Base-by-base conservation (phyloP, 1,140 invertebrate genomes). In the Halesus radiatus region DNA sequence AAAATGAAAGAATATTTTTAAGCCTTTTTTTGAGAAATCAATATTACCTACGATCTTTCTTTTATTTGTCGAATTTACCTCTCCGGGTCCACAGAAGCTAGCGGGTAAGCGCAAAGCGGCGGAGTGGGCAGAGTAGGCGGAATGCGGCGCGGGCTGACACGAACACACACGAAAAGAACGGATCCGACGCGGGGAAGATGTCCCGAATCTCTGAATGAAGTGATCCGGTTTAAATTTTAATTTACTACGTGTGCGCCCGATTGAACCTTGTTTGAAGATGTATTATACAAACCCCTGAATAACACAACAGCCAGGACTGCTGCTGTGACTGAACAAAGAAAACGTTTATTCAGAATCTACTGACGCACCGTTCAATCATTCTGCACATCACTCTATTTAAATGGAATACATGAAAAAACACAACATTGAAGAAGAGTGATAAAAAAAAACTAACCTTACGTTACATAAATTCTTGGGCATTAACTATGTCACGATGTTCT, bases 141-240 rank as follows among this genome's bases (percentile, higher is more conserved):
- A 16, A 18, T 45, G 37, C 37, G 37, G 37, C 8, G 37, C 8
- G 26, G 62, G 29, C 62, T 66, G 62, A 66, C 62, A 66, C 62
- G 29, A 16, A 16, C 62, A 66, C 37, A 53, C 37, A 53, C 50
- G 16, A 18, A 8, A 16, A 45, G 53, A 23, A 26, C 7, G 52
- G 50, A 53, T 22, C 15, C n/a, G 20, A 16, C 23, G 13, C 68
- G 62, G 60, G 26, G 62, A 72, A 72, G 68, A 72, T 22, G 37
- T 53, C 15, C 16, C 26, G 72, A 58, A 74, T 74, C 26, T 22
- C 15, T 16, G 72, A 58, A 74, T 74, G 52, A 58, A 74, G 54
- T 56, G 72, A 74, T 74, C 72, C 72, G 23, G 54, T 74, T 74
- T 74, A 74, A 74, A 74, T 74, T 74, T 74, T 74, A 74, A 74